Conservation (phyloP, 2,888 invertebrate genomes). For the Netelia virgata region DNA sequence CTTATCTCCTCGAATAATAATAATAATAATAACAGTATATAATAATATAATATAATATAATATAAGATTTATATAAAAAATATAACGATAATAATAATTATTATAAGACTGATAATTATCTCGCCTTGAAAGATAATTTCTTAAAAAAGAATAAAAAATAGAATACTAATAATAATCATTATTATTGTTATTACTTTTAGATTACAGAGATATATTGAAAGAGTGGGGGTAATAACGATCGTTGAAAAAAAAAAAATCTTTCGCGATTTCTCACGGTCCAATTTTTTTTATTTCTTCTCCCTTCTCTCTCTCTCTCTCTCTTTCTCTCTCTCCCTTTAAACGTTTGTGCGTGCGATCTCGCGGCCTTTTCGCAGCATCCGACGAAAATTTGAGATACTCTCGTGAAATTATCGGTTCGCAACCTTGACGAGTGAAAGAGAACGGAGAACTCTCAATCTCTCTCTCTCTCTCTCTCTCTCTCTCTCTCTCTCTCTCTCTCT, state of each 20-base stretch:
- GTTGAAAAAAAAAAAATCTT: slow-evolving; percentile 22
- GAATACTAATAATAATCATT: too few species aligned
- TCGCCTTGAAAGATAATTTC: too few species aligned
- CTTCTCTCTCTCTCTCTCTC: slow-evolving; percentile 24
- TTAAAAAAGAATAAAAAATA: too few species aligned
- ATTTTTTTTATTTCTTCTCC: slow-evolving; percentile 31
- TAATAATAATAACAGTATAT: too few species aligned
- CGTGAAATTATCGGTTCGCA: slow-evolving; percentile 53
- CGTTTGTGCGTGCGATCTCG: slow-evolving; percentile 55
- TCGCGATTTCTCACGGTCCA: slow-evolving; percentile 59
- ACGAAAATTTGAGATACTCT: slow-evolving; percentile 1
- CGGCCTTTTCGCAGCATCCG: slow-evolving; percentile 24
- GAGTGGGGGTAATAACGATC: slow-evolving; percentile 29
- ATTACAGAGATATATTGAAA: not conserved
- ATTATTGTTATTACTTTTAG: not conserved
- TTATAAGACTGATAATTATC: too few species aligned
- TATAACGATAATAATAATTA: too few species aligned
- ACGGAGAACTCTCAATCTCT: slow-evolving; percentile 31
- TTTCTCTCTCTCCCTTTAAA: not conserved
- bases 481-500: slow-evolving; percentile 27
- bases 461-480: slow-evolving; percentile 12
- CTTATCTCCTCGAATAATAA: not conserved
- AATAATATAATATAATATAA: too few species aligned
- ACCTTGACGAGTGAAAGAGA: slow-evolving; percentile 57
- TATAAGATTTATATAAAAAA: too few species aligned